phyloP scores from a whole-genome alignment of 1,140 invertebrate genomes.

The Bombus impatiens region DNA sequence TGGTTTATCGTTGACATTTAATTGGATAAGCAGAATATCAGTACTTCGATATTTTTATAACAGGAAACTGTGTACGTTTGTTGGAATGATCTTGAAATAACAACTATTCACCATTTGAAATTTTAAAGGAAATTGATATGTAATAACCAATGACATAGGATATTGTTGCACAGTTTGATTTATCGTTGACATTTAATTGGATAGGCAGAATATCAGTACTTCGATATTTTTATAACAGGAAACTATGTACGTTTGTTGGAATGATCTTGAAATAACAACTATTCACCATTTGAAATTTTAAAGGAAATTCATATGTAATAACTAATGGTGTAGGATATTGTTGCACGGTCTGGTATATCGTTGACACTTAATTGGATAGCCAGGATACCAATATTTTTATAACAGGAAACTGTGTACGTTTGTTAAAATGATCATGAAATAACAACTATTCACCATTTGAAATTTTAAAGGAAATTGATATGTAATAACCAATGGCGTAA shows the following conservation, averaged over 20 bases:
- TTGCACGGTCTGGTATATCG: not conserved
- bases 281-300: rapidly evolving
- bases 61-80: too few species aligned
- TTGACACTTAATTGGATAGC: slow-evolving; percentile 17
- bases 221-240: too few species aligned
- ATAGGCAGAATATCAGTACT: too few species aligned
- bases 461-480: not conserved
- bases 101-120: rapidly evolving
- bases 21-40: not conserved
- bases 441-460: rapidly evolving
- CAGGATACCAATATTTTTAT: too few species aligned
- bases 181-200: slow-evolving; percentile 37
- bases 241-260: too few species aligned
- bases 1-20: slow-evolving; percentile 9
- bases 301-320: not conserved
- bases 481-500: not conserved
- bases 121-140: not conserved
- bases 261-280: too few species aligned
- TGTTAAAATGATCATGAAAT: too few species aligned
- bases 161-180: not conserved
- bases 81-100: too few species aligned
- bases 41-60: too few species aligned
- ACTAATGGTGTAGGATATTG: not conserved
- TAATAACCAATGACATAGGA: not conserved
- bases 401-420: too few species aligned